A percentile compares a stretch with the other conserved stretches of the same genome.
Conservation (phyloP, 2,113 vertebrate genomes). For the Pleuronectes platessa region DNA sequence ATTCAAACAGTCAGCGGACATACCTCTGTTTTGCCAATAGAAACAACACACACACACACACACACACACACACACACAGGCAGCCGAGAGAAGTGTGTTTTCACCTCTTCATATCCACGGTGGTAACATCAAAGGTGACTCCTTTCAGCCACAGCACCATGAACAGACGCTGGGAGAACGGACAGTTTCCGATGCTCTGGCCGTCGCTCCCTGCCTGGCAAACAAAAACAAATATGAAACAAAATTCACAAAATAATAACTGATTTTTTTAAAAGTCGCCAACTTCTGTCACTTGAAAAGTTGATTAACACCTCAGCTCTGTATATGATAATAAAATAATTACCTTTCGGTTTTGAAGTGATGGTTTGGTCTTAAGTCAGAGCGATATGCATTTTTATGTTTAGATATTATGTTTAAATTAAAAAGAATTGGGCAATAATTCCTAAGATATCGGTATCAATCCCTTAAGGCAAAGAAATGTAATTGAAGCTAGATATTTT, state of each 20-base stretch:
- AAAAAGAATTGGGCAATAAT: too few species aligned
- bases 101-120: constrained; percentile 92
- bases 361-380: too few species aligned
- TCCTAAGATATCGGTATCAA: too few species aligned
- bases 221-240: background rate
- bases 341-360: too few species aligned
- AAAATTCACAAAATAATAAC: background rate
- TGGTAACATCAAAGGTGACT: constrained; percentile 92
- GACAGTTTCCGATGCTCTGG: constrained; percentile 93
- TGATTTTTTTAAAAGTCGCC: background rate
- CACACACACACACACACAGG: background rate
- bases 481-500: too few species aligned
- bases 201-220: constrained; percentile 90
- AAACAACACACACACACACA: constrained; percentile 3
- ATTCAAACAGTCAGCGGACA: background rate
- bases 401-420: too few species aligned
- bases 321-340: background rate
- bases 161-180: constrained; percentile 93
- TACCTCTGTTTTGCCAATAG: constrained; percentile 5
- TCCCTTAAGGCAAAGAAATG: too few species aligned
- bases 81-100: background rate
- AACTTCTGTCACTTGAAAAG: background rate
- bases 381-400: too few species aligned
- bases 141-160: constrained; percentile 95
- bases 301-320: background rate